Evolutionary conservation across 2,797 vertebrate species (phyloP).

Genomic region (Myotis planiceps): DNA sequence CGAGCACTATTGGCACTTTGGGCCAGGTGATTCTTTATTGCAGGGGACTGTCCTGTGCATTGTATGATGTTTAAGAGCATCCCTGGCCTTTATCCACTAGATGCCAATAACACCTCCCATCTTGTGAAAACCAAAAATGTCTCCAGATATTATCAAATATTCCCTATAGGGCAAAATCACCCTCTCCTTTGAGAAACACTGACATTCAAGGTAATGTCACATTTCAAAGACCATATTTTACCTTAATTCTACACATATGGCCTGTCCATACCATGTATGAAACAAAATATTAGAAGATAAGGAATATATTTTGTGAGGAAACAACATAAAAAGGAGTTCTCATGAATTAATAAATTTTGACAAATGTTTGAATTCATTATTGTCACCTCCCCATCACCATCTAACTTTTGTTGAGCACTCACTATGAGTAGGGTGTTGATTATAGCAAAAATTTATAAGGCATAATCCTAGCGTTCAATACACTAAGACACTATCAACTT

Average conservation of each 20-base stretch:
- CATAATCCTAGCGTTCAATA: neutral
- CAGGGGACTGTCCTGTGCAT: neutral
- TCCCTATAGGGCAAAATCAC: neutral
- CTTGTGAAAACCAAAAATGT: neutral
- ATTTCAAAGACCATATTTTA: conserved; percentile 40
- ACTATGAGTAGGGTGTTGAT: neutral
- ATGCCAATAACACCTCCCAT: neutral
- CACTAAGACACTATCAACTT: neutral
- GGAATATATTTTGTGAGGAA: neutral
- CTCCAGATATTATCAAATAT: neutral
- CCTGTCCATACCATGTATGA: neutral
- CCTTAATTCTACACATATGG: neutral
- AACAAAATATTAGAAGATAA: conserved; percentile 23
- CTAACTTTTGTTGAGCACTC: neutral
- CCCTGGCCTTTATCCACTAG: neutral
- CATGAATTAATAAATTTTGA: neutral
- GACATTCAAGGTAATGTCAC: conserved; percentile 33
- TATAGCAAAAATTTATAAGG: conserved; percentile 30
- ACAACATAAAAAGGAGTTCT: neutral
- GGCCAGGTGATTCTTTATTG: neutral
- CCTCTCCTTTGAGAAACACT: neutral
- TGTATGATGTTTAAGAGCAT: neutral
- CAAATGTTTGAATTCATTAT: conserved; percentile 20
- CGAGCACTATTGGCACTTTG: neutral
- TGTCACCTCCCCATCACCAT: neutral